Percentiles rank a stretch among this genome's conserved stretches.
These are phyloP conservation scores for Phragmatobia fuliginosa DNA, from an alignment of 2,888 invertebrate species.

Conservation along the genomic window DNA sequence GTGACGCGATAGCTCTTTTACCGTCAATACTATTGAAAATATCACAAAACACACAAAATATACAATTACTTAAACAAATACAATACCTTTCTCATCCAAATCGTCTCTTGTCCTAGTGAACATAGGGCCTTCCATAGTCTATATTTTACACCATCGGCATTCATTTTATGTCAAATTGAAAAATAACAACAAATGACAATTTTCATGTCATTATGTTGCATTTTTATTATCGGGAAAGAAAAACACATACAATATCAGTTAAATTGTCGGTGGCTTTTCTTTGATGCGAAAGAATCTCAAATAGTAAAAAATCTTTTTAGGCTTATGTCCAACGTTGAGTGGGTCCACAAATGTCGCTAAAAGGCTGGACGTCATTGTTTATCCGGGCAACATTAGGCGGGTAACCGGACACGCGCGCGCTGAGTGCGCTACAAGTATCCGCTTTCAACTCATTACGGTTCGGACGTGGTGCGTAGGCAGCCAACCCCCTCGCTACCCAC, in stretches of 20 bases:
- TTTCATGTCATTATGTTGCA: neutral
- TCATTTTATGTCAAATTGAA: neutral
- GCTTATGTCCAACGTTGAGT: slow-evolving; percentile 85
- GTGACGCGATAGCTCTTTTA: too few species aligned
- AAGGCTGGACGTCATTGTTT: slow-evolving; percentile 87
- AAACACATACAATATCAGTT: slow-evolving; percentile 39
- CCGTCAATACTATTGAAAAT: too few species aligned
- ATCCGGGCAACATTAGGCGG: slow-evolving; percentile 86
- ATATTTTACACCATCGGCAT: neutral
- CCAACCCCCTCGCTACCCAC: slow-evolving; percentile 55
- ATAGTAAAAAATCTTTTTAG: slow-evolving; percentile 85
- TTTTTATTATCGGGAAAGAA: slow-evolving; percentile 27
- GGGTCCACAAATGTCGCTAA: slow-evolving; percentile 87
- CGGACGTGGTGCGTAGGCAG: slow-evolving; percentile 85
- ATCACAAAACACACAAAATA: too few species aligned
- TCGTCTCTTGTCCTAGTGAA: too few species aligned
- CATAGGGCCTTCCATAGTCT: neutral
- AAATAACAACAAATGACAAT: neutral
- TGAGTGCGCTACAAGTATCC: slow-evolving; percentile 87
- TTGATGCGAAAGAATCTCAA: slow-evolving; percentile 74
- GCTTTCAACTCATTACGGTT: slow-evolving; percentile 87
- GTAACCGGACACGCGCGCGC: slow-evolving; percentile 86
- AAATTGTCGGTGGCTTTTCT: slow-evolving; percentile 47
- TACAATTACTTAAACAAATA: neutral
- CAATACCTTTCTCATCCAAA: too few species aligned